Base-by-base conservation (phyloP, 2,113 vertebrate species). In the Rousettus leschenaultii region DNA sequence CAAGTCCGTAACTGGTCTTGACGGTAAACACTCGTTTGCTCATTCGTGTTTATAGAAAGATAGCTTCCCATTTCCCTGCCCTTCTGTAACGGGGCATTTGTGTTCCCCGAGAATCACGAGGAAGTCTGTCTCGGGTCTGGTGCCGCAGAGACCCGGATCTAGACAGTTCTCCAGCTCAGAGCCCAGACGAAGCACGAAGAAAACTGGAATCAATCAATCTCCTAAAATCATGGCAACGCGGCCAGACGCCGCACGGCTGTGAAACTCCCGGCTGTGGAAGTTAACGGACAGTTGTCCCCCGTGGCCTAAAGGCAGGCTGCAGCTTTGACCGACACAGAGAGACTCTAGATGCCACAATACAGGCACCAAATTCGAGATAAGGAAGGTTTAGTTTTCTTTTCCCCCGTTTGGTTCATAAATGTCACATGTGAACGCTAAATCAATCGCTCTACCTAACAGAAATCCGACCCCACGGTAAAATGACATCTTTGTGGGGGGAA, bases 401-500 rank as follows among this genome's bases (percentile, higher is more conserved):
- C 65, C 28, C 13, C 40, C 85, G 9, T 66, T 13, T 73, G 48
- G 15, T 16, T 94, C 74, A 45, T 48, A 66, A 90, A n/a, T 40
- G 26, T 22, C 55, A 43, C 21, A 7, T 30, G 57, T 28, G 71
- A 51, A 38, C 45, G 33, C 13, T 6, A 91, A 71, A 70, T 86
- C 48, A 38, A 35, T 70, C 48, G 38, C 55, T 80, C 40, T 38
- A 21, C 43, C 14, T 70, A 66, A 68, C 65, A 70, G 75, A 93
- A 86, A 87, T 26, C n/a, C 59, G 51, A 84, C 1, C 8, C 40
- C 70, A 66, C 33, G 53, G 55, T 51, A 87, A 90, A 85, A 85
- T 48, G 61, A 22, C 75, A 5, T 73, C 55, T 89, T 51, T 19
- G 28, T 51, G 12, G 40, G 14, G 14, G 65, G 30, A 51, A 51